Evolutionary conservation across 2,888 invertebrate genomes (phyloP), one percentile per base, ranked within the genome.

Genomic region (Pristionchus exspectatus): DNA sequence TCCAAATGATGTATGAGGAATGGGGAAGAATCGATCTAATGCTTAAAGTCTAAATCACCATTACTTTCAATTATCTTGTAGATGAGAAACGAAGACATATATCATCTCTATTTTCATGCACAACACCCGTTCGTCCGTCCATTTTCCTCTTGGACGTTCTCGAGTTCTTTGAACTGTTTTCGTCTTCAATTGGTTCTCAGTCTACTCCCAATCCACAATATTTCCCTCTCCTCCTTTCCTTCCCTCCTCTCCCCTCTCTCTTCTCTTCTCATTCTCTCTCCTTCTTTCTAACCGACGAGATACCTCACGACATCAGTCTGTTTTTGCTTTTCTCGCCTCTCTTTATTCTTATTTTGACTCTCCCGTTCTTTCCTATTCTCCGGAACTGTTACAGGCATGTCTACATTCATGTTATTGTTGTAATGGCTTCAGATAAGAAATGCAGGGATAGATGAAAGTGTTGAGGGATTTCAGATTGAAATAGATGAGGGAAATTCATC

Each of bases 111-210:
- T 54, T 54, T 63, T n/a, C 21, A 12, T 63, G 2, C 63, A 63
- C 63, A n/a, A 63, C 63, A 63, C 38, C 38, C 38, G 38, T 38
- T 5, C 38, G 38, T 21, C 63, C 24, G 9, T 9, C 63, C 63
- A 63, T n/a, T 63, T 63, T n/a, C 63, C 54, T 54, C 54, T 18
- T 54, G 63, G 9, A n/a, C 24, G 63, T 63, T 63, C n/a, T 21
- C 3, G 63, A 63, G 63, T 72, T 72, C 72, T 72, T 72, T 72
- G 72, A 33, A 30, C 72, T 72, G 72, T 72, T 72, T 72, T 72
- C 30, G 72, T 72, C 72, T 72, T 10, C 33, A 72, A 72, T 72
- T 27, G 30, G 72, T 24, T 18, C 16, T 14, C n/a, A 14, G 27
- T 72, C 72, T 33, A 27, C 72, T 72, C 33, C 16, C 33, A 30